Percentiles rank a stretch among this genome's conserved stretches.
These are phyloP conservation scores for Drosophila lowei DNA, from an alignment of 1,140 invertebrate genomes.

Conservation along the genomic window DNA sequence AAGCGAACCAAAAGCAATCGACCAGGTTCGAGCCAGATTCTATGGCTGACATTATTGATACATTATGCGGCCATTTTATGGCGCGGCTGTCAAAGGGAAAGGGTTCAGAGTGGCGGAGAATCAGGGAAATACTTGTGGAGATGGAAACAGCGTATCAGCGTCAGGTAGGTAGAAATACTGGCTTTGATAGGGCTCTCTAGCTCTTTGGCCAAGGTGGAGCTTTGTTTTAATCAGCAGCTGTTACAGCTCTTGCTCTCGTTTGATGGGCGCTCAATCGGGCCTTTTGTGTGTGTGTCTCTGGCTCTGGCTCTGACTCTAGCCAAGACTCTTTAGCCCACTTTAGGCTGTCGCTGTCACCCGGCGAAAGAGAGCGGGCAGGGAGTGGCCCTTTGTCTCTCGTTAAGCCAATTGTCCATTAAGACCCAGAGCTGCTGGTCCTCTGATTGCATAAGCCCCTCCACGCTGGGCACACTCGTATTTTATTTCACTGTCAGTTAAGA, in stretches of 20 bases:
- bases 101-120: conserved; percentile 22
- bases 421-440: conserved; percentile 23
- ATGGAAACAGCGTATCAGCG: conserved; percentile 8
- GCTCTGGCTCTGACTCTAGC: neutral
- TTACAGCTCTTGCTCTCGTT: conserved; percentile 7
- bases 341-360: conserved; percentile 47
- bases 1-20: conserved; percentile 38
- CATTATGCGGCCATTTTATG: conserved; percentile 70
- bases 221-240: conserved; percentile 62
- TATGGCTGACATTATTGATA: conserved; percentile 67
- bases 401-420: conserved; percentile 58
- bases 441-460: conserved; percentile 58
- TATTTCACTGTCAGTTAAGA: conserved; percentile 67
- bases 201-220: conserved; percentile 57
- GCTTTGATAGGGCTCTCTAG: conserved; percentile 12
- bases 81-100: conserved; percentile 54
- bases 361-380: conserved; percentile 22
- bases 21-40: conserved; percentile 50
- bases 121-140: conserved; percentile 6
- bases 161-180: neutral
- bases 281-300: conserved; percentile 33
- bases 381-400: conserved; percentile 37
- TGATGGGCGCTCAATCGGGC: conserved; percentile 55
- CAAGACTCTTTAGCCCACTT: conserved; percentile 48
- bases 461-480: conserved; percentile 35